phyloP scores from a whole-genome alignment of 1,140 invertebrate genomes.

The Macrobrachium rosenbergii region DNA sequence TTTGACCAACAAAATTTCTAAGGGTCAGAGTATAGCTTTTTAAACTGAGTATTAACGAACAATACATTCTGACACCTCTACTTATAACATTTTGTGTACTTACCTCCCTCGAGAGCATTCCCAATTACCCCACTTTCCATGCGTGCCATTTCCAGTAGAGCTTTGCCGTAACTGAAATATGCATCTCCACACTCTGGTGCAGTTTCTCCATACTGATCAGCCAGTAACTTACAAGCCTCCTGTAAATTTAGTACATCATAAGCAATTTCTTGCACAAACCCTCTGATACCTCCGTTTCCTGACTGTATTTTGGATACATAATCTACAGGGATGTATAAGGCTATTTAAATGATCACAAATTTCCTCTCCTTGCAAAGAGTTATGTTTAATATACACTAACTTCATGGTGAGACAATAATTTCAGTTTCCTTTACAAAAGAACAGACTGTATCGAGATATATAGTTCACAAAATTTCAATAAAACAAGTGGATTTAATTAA shows the following conservation, averaged over 20 bases:
- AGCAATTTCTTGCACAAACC: too few relatives aligned
- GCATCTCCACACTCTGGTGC: slow-evolving; percentile 85
- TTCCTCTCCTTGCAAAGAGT: too few relatives aligned
- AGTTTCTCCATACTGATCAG: slow-evolving; percentile 80
- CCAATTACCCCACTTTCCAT: slow-evolving; percentile 86
- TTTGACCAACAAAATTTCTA: neutral
- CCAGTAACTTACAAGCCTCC: slow-evolving; percentile 81
- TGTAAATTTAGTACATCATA: slow-evolving; percentile 72
- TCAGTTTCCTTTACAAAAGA: too few relatives aligned
- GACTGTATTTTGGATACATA: too few relatives aligned
- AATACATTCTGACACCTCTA: neutral
- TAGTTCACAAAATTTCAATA: too few relatives aligned
- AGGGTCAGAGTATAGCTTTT: neutral
- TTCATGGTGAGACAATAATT: too few relatives aligned
- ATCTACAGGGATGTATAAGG: too few relatives aligned
- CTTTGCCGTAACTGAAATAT: slow-evolving; percentile 84
- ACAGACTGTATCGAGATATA: too few relatives aligned
- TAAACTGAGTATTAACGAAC: neutral
- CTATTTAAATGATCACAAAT: too few relatives aligned
- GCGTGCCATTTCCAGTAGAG: slow-evolving; percentile 84
- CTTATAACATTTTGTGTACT: neutral
- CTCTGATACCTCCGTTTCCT: too few relatives aligned
- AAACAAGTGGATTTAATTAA: too few relatives aligned
- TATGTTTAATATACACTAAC: too few relatives aligned
- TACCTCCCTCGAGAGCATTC: slow-evolving; percentile 75